Evolutionary conservation across 1,140 invertebrate species (phyloP).

Genomic region (Panagrolaimus sp.): DNA sequence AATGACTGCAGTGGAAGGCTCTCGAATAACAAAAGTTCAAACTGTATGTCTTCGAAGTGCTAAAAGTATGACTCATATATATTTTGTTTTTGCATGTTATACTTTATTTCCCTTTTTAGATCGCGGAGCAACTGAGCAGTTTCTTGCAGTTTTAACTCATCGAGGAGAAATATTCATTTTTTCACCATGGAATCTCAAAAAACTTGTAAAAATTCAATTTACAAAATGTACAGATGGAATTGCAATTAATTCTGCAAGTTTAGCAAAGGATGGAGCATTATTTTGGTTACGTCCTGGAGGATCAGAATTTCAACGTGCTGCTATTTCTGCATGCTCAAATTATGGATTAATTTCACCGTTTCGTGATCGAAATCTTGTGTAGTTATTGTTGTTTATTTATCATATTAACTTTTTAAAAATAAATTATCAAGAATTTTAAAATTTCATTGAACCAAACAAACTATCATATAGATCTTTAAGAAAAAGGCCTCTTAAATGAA

Average conservation of each 20-base stretch:
- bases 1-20: neutral
- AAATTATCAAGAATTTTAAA: no score
- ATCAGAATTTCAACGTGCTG: constrained; percentile 21
- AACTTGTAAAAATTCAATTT: neutral
- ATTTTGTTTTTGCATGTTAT: neutral
- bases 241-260: constrained; percentile 22
- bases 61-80: neutral
- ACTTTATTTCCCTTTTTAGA: neutral
- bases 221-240: constrained; percentile 17
- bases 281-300: constrained; percentile 31
- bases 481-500: no score
- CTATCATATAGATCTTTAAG: no score
- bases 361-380: no score
- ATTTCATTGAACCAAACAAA: no score
- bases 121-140: neutral
- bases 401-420: no score
- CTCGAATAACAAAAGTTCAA: neutral
- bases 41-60: neutral
- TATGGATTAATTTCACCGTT: no score
- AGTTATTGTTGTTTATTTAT: no score
- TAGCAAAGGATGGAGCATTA: constrained; percentile 27
- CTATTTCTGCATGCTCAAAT: neutral
- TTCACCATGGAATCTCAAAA: constrained; percentile 7
- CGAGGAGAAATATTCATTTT: constrained; percentile 8
- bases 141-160: neutral